Evolutionary conservation across 2,113 vertebrate species (phyloP).

Genomic region (Nesospiza acunhae): DNA sequence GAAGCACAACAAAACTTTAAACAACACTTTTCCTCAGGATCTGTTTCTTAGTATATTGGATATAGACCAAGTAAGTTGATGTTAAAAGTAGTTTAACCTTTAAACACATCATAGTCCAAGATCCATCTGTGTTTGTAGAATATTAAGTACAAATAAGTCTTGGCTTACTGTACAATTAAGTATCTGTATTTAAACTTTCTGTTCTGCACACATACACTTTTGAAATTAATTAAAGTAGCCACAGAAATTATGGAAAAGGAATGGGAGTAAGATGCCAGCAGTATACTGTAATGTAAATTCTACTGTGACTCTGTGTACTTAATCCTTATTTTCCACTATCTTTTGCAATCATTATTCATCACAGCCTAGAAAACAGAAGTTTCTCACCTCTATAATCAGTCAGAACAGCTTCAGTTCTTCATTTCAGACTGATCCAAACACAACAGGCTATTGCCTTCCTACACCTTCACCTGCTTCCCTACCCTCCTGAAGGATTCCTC

Average conservation of each 20-base stretch:
- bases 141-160: background rate
- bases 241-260: background rate
- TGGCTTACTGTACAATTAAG: background rate
- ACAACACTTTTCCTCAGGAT: background rate
- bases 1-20: background rate
- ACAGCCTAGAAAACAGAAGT: background rate
- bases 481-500: background rate
- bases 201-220: background rate
- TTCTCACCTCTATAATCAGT: background rate
- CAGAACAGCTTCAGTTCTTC: background rate
- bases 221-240: background rate
- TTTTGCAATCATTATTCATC: background rate
- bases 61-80: background rate
- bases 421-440: background rate
- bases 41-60: background rate
- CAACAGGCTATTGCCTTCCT: background rate
- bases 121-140: background rate
- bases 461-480: background rate
- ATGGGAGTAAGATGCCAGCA: background rate
- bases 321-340: background rate
- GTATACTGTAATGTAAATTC: background rate
- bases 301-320: background rate
- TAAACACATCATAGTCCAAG: background rate
- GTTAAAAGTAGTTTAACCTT: background rate
- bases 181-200: background rate